A percentile compares a stretch with the other conserved stretches of the same genome.
Evolutionary conservation across 2,113 vertebrate genomes (phyloP).

Genomic region (Rynchops niger): DNA sequence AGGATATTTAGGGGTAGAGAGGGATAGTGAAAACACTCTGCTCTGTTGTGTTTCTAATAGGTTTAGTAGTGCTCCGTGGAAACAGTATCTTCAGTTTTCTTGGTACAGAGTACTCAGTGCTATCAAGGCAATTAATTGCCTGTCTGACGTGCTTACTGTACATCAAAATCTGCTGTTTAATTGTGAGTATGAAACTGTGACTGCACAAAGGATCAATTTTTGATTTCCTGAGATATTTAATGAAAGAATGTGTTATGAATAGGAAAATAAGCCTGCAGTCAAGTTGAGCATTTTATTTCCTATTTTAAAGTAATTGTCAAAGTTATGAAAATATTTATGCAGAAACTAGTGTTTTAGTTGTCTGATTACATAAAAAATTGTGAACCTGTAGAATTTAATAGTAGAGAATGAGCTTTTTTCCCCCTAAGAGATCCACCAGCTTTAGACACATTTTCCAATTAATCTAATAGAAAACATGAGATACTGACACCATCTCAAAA

Average conservation of each 20-base stretch:
- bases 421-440: neutral
- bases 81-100: neutral
- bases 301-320: constrained; percentile 17
- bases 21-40: neutral
- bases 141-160: constrained; percentile 26
- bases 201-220: constrained; percentile 34
- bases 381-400: neutral
- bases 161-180: constrained; percentile 56
- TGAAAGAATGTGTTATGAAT: neutral
- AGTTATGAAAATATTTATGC: constrained; percentile 43
- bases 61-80: constrained; percentile 7
- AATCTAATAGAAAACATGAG: neutral
- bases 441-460: constrained; percentile 15
- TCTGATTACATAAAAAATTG: neutral
- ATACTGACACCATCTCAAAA: neutral
- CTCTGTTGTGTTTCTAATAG: neutral
- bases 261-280: neutral
- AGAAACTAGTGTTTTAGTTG: constrained; percentile 5
- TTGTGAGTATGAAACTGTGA: constrained; percentile 2
- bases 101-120: neutral
- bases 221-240: constrained; percentile 41
- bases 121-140: constrained; percentile 51
- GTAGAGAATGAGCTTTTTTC: neutral
- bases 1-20: neutral
- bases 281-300: constrained; percentile 9